A percentile compares a stretch with the other conserved stretches of the same genome.
Conservation (phyloP, 2,113 vertebrate genomes). For the Podocnemis expansa region DNA sequence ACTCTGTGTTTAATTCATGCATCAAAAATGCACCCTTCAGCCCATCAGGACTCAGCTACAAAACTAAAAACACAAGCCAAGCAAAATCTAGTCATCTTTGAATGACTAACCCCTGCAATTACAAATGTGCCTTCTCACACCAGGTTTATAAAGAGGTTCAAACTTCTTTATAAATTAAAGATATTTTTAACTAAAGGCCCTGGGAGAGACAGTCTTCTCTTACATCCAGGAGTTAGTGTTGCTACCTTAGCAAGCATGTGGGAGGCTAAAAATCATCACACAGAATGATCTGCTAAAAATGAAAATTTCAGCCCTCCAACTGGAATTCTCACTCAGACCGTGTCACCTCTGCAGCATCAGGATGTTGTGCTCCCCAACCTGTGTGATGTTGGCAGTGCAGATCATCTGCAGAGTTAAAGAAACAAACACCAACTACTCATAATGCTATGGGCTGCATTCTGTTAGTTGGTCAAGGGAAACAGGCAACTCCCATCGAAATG, state of each 20-base stretch:
- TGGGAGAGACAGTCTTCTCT: background rate
- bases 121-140: background rate
- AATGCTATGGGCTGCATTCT: background rate
- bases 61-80: background rate
- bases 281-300: background rate
- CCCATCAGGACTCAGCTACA: background rate
- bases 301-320: background rate
- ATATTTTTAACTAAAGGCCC: background rate
- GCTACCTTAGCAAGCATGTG: background rate
- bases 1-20: background rate
- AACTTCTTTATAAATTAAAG: background rate
- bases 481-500: background rate
- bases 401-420: background rate
- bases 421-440: background rate
- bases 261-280: background rate
- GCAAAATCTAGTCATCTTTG: fast-evolving
- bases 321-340: background rate
- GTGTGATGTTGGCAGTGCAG: background rate
- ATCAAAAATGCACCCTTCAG: background rate
- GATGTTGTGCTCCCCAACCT: background rate
- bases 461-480: background rate
- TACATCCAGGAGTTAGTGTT: background rate
- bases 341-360: background rate
- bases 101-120: background rate
- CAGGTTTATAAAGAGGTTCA: background rate